Percentiles rank a stretch among this genome's conserved stretches.
Conservation (phyloP, 2,113 vertebrate genomes). For the Neoarius graeffei region DNA sequence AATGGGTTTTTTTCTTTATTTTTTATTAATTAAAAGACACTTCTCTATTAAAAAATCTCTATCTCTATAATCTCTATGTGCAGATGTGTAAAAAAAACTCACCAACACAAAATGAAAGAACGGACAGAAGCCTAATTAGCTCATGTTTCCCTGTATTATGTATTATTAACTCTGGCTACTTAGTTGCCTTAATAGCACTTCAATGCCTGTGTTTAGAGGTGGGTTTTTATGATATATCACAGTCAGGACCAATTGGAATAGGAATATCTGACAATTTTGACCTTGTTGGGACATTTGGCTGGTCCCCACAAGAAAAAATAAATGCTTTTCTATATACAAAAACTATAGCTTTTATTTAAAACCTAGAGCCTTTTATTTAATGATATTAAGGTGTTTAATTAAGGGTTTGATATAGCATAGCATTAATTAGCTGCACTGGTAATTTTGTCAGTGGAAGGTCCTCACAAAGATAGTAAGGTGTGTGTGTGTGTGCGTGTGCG, state of each 20-base stretch:
- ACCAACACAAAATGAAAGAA: slow-evolving; percentile 38
- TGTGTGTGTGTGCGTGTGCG: background rate
- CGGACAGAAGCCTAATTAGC: slow-evolving; percentile 45
- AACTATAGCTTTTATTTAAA: background rate
- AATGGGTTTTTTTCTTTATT: no score
- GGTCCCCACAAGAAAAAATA: background rate
- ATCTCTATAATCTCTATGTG: slow-evolving; percentile 12
- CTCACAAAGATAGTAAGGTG: background rate
- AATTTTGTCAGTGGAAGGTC: background rate
- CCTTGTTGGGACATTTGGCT: background rate
- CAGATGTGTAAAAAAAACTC: slow-evolving; percentile 41
- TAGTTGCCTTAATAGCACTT: slow-evolving; percentile 33
- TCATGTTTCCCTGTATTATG: slow-evolving; percentile 40
- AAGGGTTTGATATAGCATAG: background rate
- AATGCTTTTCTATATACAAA: background rate
- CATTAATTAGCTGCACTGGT: background rate
- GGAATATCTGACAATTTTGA: background rate
- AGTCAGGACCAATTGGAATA: background rate
- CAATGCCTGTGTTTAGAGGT: background rate
- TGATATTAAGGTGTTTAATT: background rate
- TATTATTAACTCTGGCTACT: slow-evolving; percentile 51
- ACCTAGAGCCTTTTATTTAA: background rate
- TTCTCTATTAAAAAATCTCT: background rate
- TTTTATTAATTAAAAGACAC: no score
- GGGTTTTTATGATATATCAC: background rate